A percentile compares a stretch with the other conserved stretches of the same genome.
phyloP scores from a whole-genome alignment of 2,888 invertebrate species.

The Mythimna impura region DNA sequence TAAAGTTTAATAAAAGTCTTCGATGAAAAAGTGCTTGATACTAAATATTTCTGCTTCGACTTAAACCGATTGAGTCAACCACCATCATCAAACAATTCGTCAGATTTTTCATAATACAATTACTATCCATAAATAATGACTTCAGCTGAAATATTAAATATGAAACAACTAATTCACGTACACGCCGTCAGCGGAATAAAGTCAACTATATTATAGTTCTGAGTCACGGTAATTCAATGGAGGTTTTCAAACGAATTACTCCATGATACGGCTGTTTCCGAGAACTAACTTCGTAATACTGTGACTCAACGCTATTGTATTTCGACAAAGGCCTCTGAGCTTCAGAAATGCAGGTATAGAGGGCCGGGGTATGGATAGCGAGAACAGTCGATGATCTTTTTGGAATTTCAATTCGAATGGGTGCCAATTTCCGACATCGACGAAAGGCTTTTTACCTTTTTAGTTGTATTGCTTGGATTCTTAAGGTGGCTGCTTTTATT shows the following conservation, averaged over 20 bases:
- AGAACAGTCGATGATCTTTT: not conserved
- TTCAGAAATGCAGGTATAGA: conserved; percentile 24
- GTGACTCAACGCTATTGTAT: conserved; percentile 60
- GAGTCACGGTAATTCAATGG: conserved; percentile 67
- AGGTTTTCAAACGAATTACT: conserved; percentile 59
- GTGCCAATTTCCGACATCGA: not conserved
- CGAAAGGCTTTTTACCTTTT: not conserved
- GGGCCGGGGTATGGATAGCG: not conserved
- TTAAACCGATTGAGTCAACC: conserved; percentile 2
- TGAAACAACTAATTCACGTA: conserved; percentile 4
- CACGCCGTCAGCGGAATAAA: conserved; percentile 10
- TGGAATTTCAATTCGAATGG: not conserved
- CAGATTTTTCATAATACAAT: not conserved
- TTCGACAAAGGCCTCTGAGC: conserved; percentile 35
- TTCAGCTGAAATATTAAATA: conserved; percentile 30
- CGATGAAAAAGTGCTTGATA: too few species aligned
- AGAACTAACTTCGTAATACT: conserved; percentile 63
- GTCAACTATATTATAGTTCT: conserved; percentile 41
- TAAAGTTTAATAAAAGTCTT: not conserved
- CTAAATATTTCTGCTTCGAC: not conserved
- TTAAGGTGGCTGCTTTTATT: too few species aligned
- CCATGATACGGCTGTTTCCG: conserved; percentile 57
- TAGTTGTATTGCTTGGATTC: not conserved
- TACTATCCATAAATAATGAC: conserved; percentile 19
- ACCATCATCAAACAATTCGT: conserved; percentile 25